phyloP scores from a whole-genome alignment of 2,888 invertebrate species.

The Agelastica alni region DNA sequence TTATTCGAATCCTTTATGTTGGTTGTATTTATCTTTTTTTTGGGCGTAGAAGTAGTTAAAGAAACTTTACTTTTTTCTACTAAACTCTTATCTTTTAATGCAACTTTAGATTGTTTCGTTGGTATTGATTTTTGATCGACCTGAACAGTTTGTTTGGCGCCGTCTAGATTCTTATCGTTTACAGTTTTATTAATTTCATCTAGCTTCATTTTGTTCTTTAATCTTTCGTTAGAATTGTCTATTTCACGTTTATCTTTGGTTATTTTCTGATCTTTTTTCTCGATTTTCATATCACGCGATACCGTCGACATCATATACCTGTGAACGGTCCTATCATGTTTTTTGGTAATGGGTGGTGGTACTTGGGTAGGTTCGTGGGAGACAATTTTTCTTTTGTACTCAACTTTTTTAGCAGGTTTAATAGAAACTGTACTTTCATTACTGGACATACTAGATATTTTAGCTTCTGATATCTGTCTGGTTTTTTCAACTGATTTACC shows the following conservation, averaged over 20 bases:
- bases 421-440: slow-evolving; percentile 10
- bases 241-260: slow-evolving; percentile 49
- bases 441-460: slow-evolving; percentile 8
- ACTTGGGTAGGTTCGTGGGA: slow-evolving; percentile 13
- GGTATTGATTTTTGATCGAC: slow-evolving; percentile 40
- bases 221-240: slow-evolving; percentile 48
- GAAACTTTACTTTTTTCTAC: not conserved
- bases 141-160: slow-evolving; percentile 41
- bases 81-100: not conserved
- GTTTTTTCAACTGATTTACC: not conserved
- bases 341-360: slow-evolving; percentile 37
- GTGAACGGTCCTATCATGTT: slow-evolving; percentile 49
- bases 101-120: slow-evolving; percentile 23
- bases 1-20: slow-evolving; percentile 29
- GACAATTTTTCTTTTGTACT: slow-evolving; percentile 30
- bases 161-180: slow-evolving; percentile 13
- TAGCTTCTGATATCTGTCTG: not conserved
- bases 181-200: slow-evolving; percentile 25
- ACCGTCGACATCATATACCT: slow-evolving; percentile 67
- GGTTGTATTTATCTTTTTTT: slow-evolving; percentile 24
- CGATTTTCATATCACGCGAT: slow-evolving; percentile 62
- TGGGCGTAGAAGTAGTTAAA: slow-evolving; percentile 8
- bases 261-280: slow-evolving; percentile 40
- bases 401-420: slow-evolving; percentile 23
- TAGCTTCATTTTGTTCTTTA: slow-evolving; percentile 36